Conservation (phyloP, 2,113 vertebrate species). For the Anarhynchus alexandrinus region DNA sequence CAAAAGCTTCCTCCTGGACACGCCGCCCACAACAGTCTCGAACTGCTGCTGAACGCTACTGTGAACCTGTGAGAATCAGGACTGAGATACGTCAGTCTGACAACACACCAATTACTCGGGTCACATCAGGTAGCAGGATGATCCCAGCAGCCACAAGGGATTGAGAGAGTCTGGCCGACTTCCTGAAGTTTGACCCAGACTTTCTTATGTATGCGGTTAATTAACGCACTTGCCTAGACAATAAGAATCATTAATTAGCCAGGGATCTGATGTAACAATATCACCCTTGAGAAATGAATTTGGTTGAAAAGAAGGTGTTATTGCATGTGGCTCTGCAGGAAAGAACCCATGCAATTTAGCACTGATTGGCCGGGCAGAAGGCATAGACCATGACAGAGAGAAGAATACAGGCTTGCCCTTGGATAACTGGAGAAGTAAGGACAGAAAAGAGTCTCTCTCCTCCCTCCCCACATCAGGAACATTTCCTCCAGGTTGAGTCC, state of each 20-base stretch:
- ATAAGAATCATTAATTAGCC: neutral
- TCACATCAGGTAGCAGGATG: conserved; percentile 9
- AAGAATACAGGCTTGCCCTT: neutral
- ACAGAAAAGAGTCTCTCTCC: neutral
- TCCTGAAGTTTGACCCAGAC: conserved; percentile 36
- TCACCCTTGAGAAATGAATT: neutral
- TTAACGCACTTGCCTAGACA: conserved; percentile 2
- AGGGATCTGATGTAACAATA: neutral
- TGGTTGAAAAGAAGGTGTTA: neutral
- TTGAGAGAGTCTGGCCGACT: conserved; percentile 15
- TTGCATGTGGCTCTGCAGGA: neutral
- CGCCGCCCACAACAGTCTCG: neutral
- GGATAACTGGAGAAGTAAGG: neutral
- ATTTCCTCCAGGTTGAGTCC: neutral
- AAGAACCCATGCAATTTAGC: neutral
- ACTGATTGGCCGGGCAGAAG: neutral
- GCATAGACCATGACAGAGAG: neutral
- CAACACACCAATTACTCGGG: neutral
- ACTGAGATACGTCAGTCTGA: neutral
- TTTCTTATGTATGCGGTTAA: neutral
- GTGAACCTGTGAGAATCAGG: neutral
- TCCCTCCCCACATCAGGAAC: neutral
- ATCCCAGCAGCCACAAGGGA: conserved; percentile 11
- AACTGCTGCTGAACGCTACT: neutral
- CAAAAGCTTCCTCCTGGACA: neutral